Conservation (phyloP, 2,797 vertebrate species). For the Poecilia picta region DNA sequence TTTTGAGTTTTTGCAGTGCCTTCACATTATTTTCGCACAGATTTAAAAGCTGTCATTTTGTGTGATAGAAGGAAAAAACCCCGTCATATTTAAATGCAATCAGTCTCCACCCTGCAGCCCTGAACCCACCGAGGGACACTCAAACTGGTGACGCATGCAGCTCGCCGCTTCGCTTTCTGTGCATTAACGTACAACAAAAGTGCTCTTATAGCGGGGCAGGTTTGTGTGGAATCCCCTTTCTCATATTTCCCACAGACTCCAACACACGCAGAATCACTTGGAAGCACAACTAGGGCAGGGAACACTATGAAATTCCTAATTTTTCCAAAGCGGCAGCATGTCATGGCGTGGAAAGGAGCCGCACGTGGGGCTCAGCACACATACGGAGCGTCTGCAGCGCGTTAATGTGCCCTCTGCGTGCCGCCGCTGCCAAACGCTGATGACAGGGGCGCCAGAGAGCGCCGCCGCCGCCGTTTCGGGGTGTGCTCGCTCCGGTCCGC, state of each 20-base stretch:
- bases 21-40: conserved; percentile 48
- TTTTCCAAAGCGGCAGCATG: conserved; percentile 67
- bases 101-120: conserved; percentile 62
- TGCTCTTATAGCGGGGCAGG: conserved; percentile 58
- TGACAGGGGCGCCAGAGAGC: conserved; percentile 65
- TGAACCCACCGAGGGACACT: conserved; percentile 69
- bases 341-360: conserved; percentile 69
- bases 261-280: conserved; percentile 27
- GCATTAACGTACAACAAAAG: conserved; percentile 63
- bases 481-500: conserved; percentile 49
- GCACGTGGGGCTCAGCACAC: conserved; percentile 55
- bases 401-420: conserved; percentile 68
- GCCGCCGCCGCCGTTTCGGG: conserved; percentile 41
- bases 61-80: conserved; percentile 23
- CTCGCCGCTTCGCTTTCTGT: conserved; percentile 65
- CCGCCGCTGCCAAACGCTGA: conserved; percentile 61
- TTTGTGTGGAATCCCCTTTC: conserved; percentile 70
- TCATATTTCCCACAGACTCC: conserved; percentile 62
- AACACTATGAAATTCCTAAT: conserved; percentile 55
- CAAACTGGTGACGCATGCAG: conserved; percentile 62
- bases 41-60: conserved; percentile 28
- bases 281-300: neutral
- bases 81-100: conserved; percentile 16
- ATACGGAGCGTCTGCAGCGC: conserved; percentile 66
- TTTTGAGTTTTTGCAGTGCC: neutral